A percentile compares a stretch with the other conserved stretches of the same genome.
Evolutionary conservation across 2,797 vertebrate species (phyloP).

Genomic region (Pipistrellus nathusii): DNA sequence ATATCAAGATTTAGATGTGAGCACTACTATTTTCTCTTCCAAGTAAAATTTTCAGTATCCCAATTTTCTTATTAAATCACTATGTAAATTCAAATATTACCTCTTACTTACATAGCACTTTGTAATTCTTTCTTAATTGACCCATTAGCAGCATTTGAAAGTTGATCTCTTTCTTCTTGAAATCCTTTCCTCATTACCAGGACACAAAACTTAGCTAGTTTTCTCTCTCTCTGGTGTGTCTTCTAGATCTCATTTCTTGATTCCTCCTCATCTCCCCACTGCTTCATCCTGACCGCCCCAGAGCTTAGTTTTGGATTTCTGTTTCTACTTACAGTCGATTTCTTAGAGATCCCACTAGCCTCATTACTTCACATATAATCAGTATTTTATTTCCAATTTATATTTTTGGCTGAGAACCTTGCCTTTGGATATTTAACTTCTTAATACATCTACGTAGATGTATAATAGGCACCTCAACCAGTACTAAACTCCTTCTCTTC

Average conservation of each 20-base stretch:
- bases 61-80: constrained; percentile 37
- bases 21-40: not conserved
- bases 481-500: not conserved
- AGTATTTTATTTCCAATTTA: constrained; percentile 40
- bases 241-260: not conserved
- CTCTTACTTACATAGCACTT: constrained; percentile 3
- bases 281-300: not conserved
- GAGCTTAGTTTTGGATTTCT: constrained; percentile 35
- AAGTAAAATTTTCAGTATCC: constrained; percentile 36
- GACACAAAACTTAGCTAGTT: not conserved
- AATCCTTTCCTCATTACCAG: constrained; percentile 18
- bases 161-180: constrained; percentile 23
- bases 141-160: constrained; percentile 14
- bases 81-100: constrained; percentile 24
- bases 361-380: not conserved
- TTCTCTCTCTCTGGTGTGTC: not conserved
- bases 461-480: not conserved
- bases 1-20: not conserved
- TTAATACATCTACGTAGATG: not conserved
- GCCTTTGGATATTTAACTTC: not conserved
- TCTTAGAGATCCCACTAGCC: not conserved
- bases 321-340: not conserved
- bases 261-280: not conserved
- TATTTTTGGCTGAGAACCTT: not conserved
- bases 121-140: constrained; percentile 38